Conservation (phyloP, 1,140 invertebrate species). For the Ooceraea biroi region DNA sequence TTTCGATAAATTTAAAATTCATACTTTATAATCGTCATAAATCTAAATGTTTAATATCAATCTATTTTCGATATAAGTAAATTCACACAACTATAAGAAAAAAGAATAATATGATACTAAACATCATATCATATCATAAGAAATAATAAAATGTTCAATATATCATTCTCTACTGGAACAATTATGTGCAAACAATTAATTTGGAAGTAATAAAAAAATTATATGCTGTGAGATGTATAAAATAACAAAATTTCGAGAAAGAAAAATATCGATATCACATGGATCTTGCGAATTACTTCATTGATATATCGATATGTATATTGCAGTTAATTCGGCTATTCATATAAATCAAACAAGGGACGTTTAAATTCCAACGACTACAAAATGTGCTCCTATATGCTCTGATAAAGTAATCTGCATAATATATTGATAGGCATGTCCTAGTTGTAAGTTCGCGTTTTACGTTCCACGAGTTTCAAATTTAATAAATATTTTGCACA, state of each 20-base stretch:
- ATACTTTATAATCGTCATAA: not conserved
- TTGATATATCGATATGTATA: slow-evolving; percentile 23
- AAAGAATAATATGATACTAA: not conserved
- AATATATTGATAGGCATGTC: slow-evolving; percentile 3
- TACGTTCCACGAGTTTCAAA: not conserved
- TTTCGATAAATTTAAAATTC: not conserved
- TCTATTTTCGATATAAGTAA: not conserved
- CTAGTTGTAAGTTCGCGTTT: slow-evolving; percentile 22
- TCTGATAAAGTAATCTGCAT: slow-evolving; percentile 40
- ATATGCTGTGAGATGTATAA: not conserved
- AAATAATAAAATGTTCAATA: not conserved
- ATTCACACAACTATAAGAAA: not conserved
- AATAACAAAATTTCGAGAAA: not conserved
- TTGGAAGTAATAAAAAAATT: not conserved
- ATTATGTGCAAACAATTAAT: not conserved
- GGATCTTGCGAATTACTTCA: not conserved
- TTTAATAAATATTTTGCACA: slow-evolving; percentile 12
- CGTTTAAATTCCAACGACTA: slow-evolving; percentile 49
- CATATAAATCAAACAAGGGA: slow-evolving; percentile 28
- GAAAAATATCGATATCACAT: not conserved
- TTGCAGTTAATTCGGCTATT: slow-evolving; percentile 35
- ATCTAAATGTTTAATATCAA: not conserved
- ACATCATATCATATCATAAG: not conserved
- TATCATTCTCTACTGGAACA: not conserved
- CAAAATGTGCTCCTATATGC: slow-evolving; percentile 10